Conservation (phyloP, 2,113 vertebrate species). For the Varanus salvator region DNA sequence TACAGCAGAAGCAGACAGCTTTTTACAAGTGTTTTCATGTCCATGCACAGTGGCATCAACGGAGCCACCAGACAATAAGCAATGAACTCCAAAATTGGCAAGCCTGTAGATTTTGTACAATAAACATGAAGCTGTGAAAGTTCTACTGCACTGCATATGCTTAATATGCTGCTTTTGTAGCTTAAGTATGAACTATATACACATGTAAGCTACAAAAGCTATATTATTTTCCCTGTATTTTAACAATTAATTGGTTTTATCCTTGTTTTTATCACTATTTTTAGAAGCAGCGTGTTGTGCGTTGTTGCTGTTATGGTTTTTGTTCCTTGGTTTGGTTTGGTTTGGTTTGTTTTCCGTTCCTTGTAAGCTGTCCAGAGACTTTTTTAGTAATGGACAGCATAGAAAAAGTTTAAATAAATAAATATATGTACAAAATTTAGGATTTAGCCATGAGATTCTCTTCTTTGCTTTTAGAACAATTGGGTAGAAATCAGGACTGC, state of each 20-base stretch:
- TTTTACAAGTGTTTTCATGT: neutral
- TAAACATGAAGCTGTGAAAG: neutral
- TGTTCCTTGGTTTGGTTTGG: no score
- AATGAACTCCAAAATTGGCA: neutral
- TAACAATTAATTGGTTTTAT: no score
- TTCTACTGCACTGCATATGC: neutral
- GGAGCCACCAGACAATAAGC: neutral
- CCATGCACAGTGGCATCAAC: neutral
- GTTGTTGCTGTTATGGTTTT: no score
- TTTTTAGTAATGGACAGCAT: no score
- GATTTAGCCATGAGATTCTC: constrained; percentile 1
- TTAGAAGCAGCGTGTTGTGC: no score
- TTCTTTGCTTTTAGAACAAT: neutral
- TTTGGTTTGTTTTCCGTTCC: no score
- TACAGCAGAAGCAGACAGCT: neutral
- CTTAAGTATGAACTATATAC: neutral
- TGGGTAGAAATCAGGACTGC: neutral
- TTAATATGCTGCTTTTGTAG: neutral
- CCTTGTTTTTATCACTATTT: no score
- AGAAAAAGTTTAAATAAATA: no score
- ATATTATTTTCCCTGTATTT: no score
- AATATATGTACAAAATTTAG: neutral
- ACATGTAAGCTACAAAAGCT: no score
- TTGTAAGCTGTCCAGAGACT: no score
- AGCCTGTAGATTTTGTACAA: neutral